Evolutionary conservation across 2,888 invertebrate genomes (phyloP).

Genomic region (Drosophila antonietae): DNA sequence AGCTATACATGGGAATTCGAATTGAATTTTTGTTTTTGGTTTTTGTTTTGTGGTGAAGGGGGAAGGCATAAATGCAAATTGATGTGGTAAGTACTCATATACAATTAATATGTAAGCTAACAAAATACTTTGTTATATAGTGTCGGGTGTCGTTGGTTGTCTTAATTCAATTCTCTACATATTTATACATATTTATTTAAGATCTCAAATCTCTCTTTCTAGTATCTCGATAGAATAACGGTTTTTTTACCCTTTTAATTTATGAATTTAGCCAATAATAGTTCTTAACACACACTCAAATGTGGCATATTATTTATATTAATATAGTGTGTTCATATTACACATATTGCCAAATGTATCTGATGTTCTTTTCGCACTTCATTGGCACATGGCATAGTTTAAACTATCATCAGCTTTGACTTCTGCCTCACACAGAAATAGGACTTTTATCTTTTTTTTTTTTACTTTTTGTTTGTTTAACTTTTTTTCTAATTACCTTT

Average conservation of each 20-base stretch:
- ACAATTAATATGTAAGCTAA: conserved; percentile 53
- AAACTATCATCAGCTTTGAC: conserved; percentile 32
- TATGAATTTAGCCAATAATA: conserved; percentile 45
- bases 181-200: conserved; percentile 20
- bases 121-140: conserved; percentile 50
- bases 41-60: conserved; percentile 44
- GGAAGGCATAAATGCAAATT: conserved; percentile 69
- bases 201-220: conserved; percentile 14
- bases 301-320: conserved; percentile 21
- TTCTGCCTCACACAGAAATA: conserved; percentile 25
- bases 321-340: conserved; percentile 32
- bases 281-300: conserved; percentile 31
- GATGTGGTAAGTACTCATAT: conserved; percentile 58
- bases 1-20: conserved; percentile 77
- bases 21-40: conserved; percentile 50
- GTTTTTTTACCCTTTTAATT: conserved; percentile 33
- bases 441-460: conserved; percentile 18
- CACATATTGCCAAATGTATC: conserved; percentile 22
- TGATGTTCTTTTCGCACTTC: conserved; percentile 28
- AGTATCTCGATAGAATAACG: conserved; percentile 11
- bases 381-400: conserved; percentile 28
- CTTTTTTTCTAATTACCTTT: conserved; percentile 83
- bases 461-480: conserved; percentile 37
- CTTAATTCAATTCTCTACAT: conserved; percentile 31
- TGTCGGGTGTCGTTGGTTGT: conserved; percentile 50